A percentile compares a stretch with the other conserved stretches of the same genome.
Conservation (phyloP, 2,113 vertebrate genomes). For the Carettochelys insculpta region DNA sequence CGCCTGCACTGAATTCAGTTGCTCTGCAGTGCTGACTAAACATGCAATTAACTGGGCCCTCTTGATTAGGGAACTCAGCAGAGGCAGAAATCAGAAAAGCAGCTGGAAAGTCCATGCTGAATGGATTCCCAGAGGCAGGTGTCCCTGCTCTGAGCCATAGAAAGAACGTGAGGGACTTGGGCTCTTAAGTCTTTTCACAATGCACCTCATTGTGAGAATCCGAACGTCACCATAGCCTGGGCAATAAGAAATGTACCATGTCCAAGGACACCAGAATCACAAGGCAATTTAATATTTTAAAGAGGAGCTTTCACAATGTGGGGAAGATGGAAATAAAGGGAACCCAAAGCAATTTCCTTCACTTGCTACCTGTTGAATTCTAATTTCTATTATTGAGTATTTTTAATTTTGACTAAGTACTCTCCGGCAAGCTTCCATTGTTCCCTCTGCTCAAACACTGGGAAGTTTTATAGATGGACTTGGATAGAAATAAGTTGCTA, state of each 20-base stretch:
- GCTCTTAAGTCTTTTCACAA: fast-evolving
- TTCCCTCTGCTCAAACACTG: not conserved
- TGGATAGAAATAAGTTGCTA: not conserved
- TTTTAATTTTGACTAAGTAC: conserved; percentile 1
- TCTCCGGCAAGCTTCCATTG: not conserved
- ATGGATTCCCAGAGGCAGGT: not conserved
- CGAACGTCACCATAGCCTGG: fast-evolving
- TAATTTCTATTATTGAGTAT: not conserved
- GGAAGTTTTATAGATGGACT: not conserved
- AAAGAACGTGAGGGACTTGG: fast-evolving
- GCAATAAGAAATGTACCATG: not conserved
- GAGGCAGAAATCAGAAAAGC: not conserved
- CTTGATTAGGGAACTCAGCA: not conserved
- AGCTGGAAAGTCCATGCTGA: fast-evolving
- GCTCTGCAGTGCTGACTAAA: not conserved
- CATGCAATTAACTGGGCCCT: fast-evolving
- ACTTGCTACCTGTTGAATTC: not conserved
- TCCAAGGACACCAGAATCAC: not conserved
- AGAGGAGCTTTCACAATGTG: not conserved
- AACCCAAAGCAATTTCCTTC: not conserved
- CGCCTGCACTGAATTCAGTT: fast-evolving
- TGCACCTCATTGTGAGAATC: fast-evolving
- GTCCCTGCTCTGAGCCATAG: not conserved
- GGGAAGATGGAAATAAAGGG: not conserved
- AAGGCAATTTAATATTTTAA: not conserved